Conservation (phyloP, 1,140 invertebrate species). For the Drosophila trapezifrons region DNA sequence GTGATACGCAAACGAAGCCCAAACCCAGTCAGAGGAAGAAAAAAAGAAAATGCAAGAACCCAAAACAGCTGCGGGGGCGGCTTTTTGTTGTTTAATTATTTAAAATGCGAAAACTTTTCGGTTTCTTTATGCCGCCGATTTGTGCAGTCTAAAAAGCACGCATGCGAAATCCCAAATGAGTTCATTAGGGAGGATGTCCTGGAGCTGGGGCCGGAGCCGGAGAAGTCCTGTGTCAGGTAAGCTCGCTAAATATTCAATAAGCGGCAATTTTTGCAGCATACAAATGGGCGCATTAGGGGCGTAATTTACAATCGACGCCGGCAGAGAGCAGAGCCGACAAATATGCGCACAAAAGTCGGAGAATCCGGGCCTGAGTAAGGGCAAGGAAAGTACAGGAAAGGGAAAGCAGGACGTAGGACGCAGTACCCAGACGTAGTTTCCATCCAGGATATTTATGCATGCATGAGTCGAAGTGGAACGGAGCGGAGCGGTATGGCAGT, state of each 20-base stretch:
- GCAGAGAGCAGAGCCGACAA: conserved; percentile 33
- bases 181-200: conserved; percentile 60
- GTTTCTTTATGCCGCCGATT: conserved; percentile 24
- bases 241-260: conserved; percentile 81
- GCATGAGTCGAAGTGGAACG: conserved; percentile 21
- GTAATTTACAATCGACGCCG: conserved; percentile 78
- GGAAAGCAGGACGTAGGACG: background rate
- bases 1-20: conserved; percentile 24
- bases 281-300: conserved; percentile 81
- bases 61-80: conserved; percentile 8
- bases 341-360: conserved; percentile 55
- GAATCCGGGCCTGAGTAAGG: conserved; percentile 26
- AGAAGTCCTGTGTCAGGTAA: conserved; percentile 19
- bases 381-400: background rate
- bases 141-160: conserved; percentile 56
- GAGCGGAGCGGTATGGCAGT: background rate
- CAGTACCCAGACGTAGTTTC: conserved; percentile 51
- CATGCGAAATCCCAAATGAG: conserved; percentile 78
- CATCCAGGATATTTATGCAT: conserved; percentile 44
- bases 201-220: background rate
- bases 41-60: conserved; percentile 8
- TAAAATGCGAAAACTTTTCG: conserved; percentile 68
- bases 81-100: conserved; percentile 71
- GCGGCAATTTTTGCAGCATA: conserved; percentile 82
- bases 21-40: background rate